Evolutionary conservation across 2,888 invertebrate species (phyloP), one percentile per base, ranked within the genome.

Genomic region (Cheiracanthium punctorium): DNA sequence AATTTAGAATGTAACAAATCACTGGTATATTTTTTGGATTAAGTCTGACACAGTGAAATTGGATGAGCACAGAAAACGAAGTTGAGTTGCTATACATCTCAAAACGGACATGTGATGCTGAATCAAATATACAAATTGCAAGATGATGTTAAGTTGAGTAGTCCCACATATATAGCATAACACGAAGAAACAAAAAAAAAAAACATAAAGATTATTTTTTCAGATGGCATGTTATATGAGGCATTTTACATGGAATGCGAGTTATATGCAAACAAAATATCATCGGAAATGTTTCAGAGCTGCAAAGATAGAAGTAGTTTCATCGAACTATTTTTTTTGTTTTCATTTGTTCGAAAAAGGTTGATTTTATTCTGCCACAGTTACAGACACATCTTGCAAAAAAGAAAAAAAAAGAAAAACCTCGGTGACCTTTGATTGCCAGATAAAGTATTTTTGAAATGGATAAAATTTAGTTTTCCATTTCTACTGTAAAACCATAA

Each of bases 161-260:
- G 58, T 24, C 4, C 20, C 58, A 58, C 58, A 24, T 7, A 37
- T 12, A 58, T 58, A 58, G 58, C 58, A 24, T 58, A 58, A 58
- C 58, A 58, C 24, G 20, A 58, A 58, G 24, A 58, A 58, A 24
- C 20, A 58, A 58, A 58, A 58, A 58, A 24, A 58, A 58, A 58
- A 58, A 17, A 2, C 24, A 17, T 58, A 1, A 58, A 58, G 58
- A 2, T 4, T 24, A 58, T 58, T 24, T 58, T 58, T 58, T 58
- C 24, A 58, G 24, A 58, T 58, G 58, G 24, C 58, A 58, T 58
- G 58, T 58, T 58, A 58, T 24, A 58, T 58, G 58, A 58, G 8
- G 24, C 58, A 58, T 58, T 2, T 48, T 24, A 58, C 24, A 24
- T 24, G 58, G 58, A 58, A 58, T 58, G 20, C 58, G 24, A 24